A percentile compares a stretch with the other conserved stretches of the same genome.
These are phyloP conservation scores for Mellivora capensis DNA, from an alignment of 2,113 vertebrate genomes.

Conservation along the genomic window DNA sequence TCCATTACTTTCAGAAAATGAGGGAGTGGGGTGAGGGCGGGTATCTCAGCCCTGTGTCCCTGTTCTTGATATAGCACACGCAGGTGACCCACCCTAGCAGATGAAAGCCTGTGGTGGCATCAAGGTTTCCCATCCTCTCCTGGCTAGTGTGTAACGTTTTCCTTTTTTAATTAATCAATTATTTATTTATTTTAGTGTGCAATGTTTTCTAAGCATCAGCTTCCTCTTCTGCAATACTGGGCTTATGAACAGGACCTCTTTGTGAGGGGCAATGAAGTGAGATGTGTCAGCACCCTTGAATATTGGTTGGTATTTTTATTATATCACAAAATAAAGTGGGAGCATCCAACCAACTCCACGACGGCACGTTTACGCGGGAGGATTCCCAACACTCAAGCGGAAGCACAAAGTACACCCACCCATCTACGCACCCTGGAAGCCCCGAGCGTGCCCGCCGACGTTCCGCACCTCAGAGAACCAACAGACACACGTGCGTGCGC, in stretches of 20 bases:
- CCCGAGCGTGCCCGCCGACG: rapidly evolving
- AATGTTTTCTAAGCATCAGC: not conserved
- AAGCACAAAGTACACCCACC: not conserved
- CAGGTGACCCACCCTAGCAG: not conserved
- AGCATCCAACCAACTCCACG: not conserved
- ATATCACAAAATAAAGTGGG: not conserved
- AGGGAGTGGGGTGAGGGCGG: not conserved
- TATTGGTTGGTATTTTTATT: not conserved
- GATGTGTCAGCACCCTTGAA: not conserved
- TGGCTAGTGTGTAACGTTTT: not conserved
- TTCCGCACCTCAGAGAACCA: no score
- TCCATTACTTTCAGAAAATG: not conserved
- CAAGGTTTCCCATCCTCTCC: not conserved
- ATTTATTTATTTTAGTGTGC: no score
- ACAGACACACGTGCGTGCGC: rapidly evolving
- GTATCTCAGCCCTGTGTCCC: not conserved
- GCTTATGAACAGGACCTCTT: not conserved
- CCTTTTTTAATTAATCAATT: no score
- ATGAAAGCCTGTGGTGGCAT: not conserved
- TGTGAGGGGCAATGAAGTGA: not conserved
- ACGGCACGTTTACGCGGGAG: not conserved
- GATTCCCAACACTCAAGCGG: not conserved
- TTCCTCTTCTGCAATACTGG: not conserved
- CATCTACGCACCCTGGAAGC: rapidly evolving
- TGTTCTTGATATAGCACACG: rapidly evolving